These are phyloP conservation scores for Phocides pigmalion DNA, from an alignment of 1,140 invertebrate genomes.

Conservation along the genomic window DNA sequence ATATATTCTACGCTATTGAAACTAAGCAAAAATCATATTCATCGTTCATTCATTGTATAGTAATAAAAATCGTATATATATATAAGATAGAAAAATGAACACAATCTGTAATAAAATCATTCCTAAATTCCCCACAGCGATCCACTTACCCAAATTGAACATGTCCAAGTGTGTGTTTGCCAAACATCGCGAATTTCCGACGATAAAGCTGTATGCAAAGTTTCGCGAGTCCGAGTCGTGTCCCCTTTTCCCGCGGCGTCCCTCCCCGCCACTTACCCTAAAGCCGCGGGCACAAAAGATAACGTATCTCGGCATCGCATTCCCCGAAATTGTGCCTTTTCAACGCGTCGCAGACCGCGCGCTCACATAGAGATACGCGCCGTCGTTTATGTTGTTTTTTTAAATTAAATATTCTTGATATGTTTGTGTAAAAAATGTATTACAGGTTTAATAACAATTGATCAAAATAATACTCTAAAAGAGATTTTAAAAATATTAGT, in stretches of 20 bases:
- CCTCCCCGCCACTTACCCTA: constrained; percentile 12
- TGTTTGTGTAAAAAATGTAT: no score
- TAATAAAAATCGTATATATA: no score
- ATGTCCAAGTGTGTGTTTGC: constrained; percentile 14
- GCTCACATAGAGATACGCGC: constrained; percentile 14
- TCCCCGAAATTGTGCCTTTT: constrained; percentile 48
- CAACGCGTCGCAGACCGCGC: constrained; percentile 32
- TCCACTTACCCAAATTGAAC: neutral
- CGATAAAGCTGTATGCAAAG: constrained; percentile 23
- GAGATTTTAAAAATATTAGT: no score
- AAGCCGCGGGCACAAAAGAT: constrained; percentile 42
- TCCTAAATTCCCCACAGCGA: no score
- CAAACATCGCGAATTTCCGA: constrained; percentile 12
- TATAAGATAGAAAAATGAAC: no score
- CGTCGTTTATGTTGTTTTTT: constrained; percentile 21
- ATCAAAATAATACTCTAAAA: no score
- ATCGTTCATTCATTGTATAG: no score
- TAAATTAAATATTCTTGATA: neutral
- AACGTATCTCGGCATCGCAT: constrained; percentile 42
- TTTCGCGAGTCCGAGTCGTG: constrained; percentile 6
- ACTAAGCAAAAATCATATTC: no score
- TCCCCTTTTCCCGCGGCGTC: neutral
- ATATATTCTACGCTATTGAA: no score
- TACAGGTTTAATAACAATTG: no score
- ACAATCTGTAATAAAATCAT: no score